phyloP scores from a whole-genome alignment of 2,113 vertebrate genomes.

The Istiophorus platypterus region DNA sequence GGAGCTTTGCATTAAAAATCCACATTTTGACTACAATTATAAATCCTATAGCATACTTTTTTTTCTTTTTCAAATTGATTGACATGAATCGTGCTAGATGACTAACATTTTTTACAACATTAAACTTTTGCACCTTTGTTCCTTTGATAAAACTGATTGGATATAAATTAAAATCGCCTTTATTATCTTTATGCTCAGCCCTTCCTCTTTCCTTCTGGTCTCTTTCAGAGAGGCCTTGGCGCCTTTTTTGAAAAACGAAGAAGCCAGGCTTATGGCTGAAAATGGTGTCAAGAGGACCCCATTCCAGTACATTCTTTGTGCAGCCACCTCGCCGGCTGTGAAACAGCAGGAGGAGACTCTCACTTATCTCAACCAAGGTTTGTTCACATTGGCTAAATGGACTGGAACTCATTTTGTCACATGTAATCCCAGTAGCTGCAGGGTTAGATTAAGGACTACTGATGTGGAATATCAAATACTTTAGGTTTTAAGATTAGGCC shows the following conservation, averaged over 20 bases:
- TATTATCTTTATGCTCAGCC: background rate
- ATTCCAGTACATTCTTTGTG: constrained; percentile 91
- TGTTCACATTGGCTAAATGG: constrained; percentile 3
- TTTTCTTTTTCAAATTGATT: background rate
- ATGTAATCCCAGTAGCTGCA: constrained; percentile 10
- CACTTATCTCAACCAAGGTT: constrained; percentile 98
- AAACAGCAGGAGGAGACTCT: constrained; percentile 93
- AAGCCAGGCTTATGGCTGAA: constrained; percentile 86
- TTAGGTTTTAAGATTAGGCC: background rate
- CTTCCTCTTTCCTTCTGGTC: background rate
- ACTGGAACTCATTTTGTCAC: constrained; percentile 40
- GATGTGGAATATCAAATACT: background rate
- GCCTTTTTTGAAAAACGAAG: constrained; percentile 92
- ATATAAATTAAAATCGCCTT: constrained; percentile 4
- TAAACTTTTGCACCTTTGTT: constrained; percentile 33
- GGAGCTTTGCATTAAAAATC: background rate
- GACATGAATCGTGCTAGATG: background rate
- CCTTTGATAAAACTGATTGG: constrained; percentile 29
- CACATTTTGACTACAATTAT: background rate
- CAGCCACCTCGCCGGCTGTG: constrained; percentile 93
- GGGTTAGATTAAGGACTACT: background rate
- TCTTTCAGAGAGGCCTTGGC: constrained; percentile 91
- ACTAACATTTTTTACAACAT: constrained; percentile 14
- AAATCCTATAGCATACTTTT: no score
- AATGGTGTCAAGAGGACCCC: constrained; percentile 83